phyloP scores from a whole-genome alignment of 2,113 vertebrate species.

The Cettia cetti region DNA sequence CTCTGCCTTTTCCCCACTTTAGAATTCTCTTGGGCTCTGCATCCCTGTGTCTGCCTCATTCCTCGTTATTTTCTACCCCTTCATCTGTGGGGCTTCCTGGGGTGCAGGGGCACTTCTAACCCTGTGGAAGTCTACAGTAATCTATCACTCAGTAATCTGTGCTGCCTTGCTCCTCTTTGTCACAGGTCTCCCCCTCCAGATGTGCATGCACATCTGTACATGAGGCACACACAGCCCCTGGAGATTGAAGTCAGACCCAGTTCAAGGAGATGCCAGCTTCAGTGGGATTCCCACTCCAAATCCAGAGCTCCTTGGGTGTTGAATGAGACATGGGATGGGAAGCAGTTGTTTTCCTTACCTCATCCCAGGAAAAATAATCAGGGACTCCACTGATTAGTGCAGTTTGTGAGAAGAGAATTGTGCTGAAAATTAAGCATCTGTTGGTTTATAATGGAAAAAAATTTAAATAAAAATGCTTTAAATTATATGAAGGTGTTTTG shows the following conservation, averaged over 20 bases:
- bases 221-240: accelerated
- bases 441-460: not conserved
- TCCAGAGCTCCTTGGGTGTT: not conserved
- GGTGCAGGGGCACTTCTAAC: not conserved
- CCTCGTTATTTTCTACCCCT: not conserved
- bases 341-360: not conserved
- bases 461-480: not conserved
- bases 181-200: not conserved
- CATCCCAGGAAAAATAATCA: not conserved
- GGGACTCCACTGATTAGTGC: not conserved
- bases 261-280: not conserved
- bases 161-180: not conserved
- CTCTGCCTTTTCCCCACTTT: not conserved
- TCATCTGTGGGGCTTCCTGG: not conserved
- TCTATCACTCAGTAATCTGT: not conserved
- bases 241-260: not conserved
- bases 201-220: not conserved
- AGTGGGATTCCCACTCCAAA: not conserved
- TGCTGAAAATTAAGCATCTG: not conserved
- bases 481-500: not conserved
- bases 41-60: not conserved
- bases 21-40: not conserved
- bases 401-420: not conserved
- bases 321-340: not conserved
- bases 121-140: not conserved